Conservation (phyloP, 2,797 vertebrate genomes). For the Amblyopsis hoosieri region DNA sequence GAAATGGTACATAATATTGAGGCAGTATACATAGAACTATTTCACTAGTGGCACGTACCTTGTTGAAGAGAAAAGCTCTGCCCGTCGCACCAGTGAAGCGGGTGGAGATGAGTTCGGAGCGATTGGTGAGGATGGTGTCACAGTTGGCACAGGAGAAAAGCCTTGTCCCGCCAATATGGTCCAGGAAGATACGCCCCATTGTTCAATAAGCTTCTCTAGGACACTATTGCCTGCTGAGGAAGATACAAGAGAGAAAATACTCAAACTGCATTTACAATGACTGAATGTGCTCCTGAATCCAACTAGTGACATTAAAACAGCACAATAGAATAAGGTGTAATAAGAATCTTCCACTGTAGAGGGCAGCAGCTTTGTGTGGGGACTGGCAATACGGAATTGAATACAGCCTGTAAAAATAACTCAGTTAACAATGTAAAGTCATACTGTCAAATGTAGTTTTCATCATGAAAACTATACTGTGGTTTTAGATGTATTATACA, state of each 20-base stretch:
- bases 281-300: not conserved
- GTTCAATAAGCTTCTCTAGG: constrained; percentile 22
- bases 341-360: constrained; percentile 32
- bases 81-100: constrained; percentile 97
- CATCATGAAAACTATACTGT: not conserved
- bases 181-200: constrained; percentile 98
- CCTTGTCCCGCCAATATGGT: constrained; percentile 96
- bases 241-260: not conserved
- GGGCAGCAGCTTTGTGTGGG: constrained; percentile 34
- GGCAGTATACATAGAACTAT: too few species aligned
- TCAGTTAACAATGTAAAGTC: not conserved
- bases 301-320: not conserved
- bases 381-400: constrained; percentile 7
- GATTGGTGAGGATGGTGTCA: constrained; percentile 96
- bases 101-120: constrained; percentile 96
- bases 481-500: not conserved
- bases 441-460: too few species aligned
- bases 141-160: constrained; percentile 99
- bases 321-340: not conserved
- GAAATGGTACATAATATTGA: too few species aligned
- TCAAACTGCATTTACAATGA: too few species aligned
- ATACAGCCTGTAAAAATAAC: not conserved
- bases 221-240: not conserved
- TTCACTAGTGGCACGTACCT: constrained; percentile 73
- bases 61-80: constrained; percentile 97